Conservation (phyloP, 2,113 vertebrate species). For the Centropristis striata region DNA sequence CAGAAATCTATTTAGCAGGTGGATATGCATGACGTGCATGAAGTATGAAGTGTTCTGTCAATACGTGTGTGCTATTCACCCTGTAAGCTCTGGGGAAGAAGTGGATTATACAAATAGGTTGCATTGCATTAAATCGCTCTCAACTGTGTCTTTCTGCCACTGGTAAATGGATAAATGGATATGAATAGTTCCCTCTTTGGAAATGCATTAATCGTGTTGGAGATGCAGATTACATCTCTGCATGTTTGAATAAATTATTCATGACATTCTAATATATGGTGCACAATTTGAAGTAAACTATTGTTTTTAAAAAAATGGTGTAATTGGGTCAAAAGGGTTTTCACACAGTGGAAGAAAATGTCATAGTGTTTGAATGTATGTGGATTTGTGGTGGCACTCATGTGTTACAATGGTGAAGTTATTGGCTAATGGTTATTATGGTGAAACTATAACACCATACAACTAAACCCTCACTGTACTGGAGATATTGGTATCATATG, state of each 20-base stretch:
- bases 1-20: conserved; percentile 29
- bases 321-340: conserved; percentile 36
- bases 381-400: background rate
- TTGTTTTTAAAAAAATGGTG: conserved; percentile 38
- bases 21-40: conserved; percentile 29
- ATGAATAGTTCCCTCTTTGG: conserved; percentile 41
- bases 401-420: background rate
- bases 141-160: conserved; percentile 30
- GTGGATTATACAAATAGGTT: conserved; percentile 44
- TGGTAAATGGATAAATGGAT: conserved; percentile 49
- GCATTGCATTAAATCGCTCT: conserved; percentile 27
- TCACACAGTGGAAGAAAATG: background rate
- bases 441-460: background rate
- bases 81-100: conserved; percentile 22
- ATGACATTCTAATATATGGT: conserved; percentile 41
- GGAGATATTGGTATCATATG: too few species aligned
- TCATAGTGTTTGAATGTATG: background rate
- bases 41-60: conserved; percentile 32
- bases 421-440: too few species aligned
- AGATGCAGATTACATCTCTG: conserved; percentile 63
- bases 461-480: too few species aligned
- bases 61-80: conserved; percentile 26
- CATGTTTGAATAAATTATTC: conserved; percentile 41
- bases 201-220: conserved; percentile 60
- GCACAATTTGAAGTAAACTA: conserved; percentile 42